Percentiles rank a stretch among this genome's conserved stretches.
Conservation (phyloP, 2,113 vertebrate species). For the Psephotus haematonotus region DNA sequence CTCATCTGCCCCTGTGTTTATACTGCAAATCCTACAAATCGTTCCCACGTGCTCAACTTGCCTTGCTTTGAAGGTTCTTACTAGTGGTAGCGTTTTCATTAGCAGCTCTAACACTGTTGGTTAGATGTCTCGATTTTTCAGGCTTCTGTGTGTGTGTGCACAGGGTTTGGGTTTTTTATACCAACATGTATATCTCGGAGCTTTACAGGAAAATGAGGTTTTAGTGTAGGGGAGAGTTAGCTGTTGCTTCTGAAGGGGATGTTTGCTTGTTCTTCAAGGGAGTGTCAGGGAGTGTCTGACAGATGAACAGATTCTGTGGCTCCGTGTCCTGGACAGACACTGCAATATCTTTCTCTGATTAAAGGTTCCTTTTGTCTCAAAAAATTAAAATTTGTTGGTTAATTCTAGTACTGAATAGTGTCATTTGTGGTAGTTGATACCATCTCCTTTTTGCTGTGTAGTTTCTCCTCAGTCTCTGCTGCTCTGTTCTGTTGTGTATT, state of each 20-base stretch:
- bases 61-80: background rate
- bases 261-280: background rate
- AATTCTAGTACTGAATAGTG: background rate
- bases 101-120: background rate
- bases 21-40: background rate
- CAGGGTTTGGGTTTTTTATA: background rate
- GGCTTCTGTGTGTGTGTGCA: background rate
- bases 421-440: background rate
- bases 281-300: background rate
- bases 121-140: background rate
- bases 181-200: background rate
- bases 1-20: background rate
- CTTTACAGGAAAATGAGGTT: background rate
- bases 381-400: background rate
- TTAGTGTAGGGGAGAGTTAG: background rate
- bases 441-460: background rate
- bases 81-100: background rate
- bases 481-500: background rate
- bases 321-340: background rate
- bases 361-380: background rate
- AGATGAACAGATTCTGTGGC: background rate
- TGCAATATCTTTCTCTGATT: background rate
- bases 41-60: fast-evolving
- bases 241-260: background rate
- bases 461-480: background rate